phyloP scores from a whole-genome alignment of 1,140 invertebrate genomes.

The Bombus confusus region DNA sequence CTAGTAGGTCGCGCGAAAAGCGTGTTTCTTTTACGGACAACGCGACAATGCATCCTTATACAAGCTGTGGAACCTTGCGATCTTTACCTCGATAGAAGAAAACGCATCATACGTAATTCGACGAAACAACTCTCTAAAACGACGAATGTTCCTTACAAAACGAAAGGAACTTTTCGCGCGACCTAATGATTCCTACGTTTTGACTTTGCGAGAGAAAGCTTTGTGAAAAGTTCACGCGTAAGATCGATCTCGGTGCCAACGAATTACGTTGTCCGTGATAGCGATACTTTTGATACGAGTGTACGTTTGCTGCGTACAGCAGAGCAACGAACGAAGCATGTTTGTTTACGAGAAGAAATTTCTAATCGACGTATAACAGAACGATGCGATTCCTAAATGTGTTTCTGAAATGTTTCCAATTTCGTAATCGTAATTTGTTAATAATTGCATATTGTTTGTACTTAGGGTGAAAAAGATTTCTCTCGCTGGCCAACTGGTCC shows the following conservation, averaged over 20 bases:
- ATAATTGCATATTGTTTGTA: slow-evolving; percentile 78
- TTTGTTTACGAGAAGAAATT: slow-evolving; percentile 6
- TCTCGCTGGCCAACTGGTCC: slow-evolving; percentile 71
- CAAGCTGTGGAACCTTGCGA: too few species aligned
- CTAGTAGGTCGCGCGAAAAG: too few species aligned
- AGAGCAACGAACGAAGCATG: neutral
- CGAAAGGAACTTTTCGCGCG: too few species aligned
- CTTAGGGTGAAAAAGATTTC: slow-evolving; percentile 56
- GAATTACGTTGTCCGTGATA: neutral
- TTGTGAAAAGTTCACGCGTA: too few species aligned
- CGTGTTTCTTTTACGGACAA: too few species aligned
- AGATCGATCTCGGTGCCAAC: neutral
- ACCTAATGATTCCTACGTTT: too few species aligned
- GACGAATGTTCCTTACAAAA: too few species aligned
- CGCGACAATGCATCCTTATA: too few species aligned
- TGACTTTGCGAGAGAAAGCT: too few species aligned
- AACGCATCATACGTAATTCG: too few species aligned
- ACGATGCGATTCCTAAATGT: slow-evolving; percentile 39
- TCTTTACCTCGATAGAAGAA: too few species aligned
- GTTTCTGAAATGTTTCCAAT: slow-evolving; percentile 70
- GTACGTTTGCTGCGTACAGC: neutral
- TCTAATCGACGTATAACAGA: neutral
- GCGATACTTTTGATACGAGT: neutral
- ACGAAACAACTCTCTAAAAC: too few species aligned
- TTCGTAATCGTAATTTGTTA: slow-evolving; percentile 74